Base-by-base conservation (phyloP, 2,797 vertebrate species). In the Scolopax bukidnonensis region DNA sequence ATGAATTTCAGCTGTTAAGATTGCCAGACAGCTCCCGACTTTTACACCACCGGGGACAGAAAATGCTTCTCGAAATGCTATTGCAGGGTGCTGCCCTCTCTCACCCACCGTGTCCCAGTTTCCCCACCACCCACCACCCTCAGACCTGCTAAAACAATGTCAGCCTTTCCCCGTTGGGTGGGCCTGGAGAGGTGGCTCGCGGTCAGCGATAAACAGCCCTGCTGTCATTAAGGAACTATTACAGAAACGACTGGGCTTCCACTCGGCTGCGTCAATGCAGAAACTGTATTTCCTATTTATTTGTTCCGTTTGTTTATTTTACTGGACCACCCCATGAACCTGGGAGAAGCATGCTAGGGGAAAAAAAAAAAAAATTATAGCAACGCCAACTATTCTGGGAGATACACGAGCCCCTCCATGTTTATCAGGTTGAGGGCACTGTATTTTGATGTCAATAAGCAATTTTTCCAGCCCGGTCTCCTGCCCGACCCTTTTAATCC, bases 391-490 rank as follows among this genome's bases (percentile, higher is more conserved):
- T 98, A 98, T 98, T 98, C 98, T 98, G 97, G 98, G 98, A 98
- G 98, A 98, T 98, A 98, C 98, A 98, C 97, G 97, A 98, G 98
- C 98, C 98, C 99, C 99, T 99, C 99, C 99, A 99, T 99, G 99
- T 99, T 99, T 99, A 99, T 99, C 99, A 99, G 99, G 99, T 99
- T 99, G 98, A 99, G 99, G 99, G 99, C 99, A 99, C 99, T 99
- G 99, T 99, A 99, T 99, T 99, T 99, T 99, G 99, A 99, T 99
- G 99, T 99, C 99, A 99, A 99, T 99, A 99, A 99, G 99, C 99
- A 99, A 99, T 99, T 99, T 99, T 99, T 99, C 99, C 99, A 99
- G 99, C 99, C 99, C 98, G 98, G 98, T 99, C 99, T 99, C 99
- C 99, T 99, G 99, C 99, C 99, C 99, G 99, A 99, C 99, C 99